Evolutionary conservation across 2,113 vertebrate species (phyloP), one percentile per base, ranked within the genome.

Genomic region (Columba livia): DNA sequence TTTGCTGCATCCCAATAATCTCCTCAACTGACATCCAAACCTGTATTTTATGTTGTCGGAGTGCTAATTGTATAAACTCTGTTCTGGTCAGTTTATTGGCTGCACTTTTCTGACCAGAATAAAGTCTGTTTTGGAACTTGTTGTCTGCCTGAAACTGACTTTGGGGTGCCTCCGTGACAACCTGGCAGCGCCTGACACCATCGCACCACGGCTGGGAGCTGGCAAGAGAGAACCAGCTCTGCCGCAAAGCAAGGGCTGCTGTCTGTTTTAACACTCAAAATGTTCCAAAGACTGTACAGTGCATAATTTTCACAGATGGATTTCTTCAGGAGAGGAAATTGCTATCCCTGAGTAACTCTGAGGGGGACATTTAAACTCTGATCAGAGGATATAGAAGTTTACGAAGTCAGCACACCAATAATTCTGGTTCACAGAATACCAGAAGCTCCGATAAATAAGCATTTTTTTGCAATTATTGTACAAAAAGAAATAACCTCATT

Each of bases 381-480:
- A 24, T 23, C 5, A 16, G 3, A 2, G 0, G 1, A 32, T 12
- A n/a, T 12, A 38, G 8, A 21, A 3, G 24, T 9, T 9, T 12
- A 8, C 2, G 7, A 10, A 87, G 36, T 5, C 28, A 24, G 4
- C 6, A 24, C 2, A 0, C 0, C 0, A 32, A 5, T 3, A 34
- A 9, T 29, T 32, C 24, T 17, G 23, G 7, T 31, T 81, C 51
- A 40, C 24, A 5, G 34, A 67, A 34, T 7, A 16, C 8, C 5
- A 6, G 8, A 19, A 73, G 28, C 31, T n/a, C 40, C n/a, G 3
- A 4, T 44, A 28, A 15, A 67, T 3, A 14, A 32, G 4, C 3
- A 17, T 18, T 74, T 79, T 79, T 36, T 15, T 5, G 15, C 50
- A 71, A 31, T 3, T 12, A 21, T 15, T n/a, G 44, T 44, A 31